A percentile compares a stretch with the other conserved stretches of the same genome.
phyloP scores from a whole-genome alignment of 2,888 invertebrate species.

The Apotomis betuletana region DNA sequence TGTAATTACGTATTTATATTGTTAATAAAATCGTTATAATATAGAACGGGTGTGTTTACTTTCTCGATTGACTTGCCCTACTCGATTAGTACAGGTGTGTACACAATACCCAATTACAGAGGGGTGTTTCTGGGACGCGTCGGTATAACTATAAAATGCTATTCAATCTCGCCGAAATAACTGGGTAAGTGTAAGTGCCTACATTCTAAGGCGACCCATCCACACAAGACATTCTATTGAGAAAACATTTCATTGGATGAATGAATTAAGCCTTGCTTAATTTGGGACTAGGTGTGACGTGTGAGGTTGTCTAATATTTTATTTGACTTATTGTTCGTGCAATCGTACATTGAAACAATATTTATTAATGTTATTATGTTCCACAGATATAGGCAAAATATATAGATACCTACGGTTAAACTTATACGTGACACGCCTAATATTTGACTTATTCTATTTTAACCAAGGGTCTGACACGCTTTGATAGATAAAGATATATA shows the following conservation, averaged over 20 bases:
- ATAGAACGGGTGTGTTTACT: constrained; percentile 61
- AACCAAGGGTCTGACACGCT: no score
- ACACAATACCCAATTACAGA: constrained; percentile 15
- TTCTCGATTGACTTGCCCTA: constrained; percentile 11
- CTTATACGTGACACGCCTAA: no score
- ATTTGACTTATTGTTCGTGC: no score
- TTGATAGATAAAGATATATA: no score
- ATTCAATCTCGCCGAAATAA: background rate
- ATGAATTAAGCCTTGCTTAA: no score
- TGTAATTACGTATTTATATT: constrained; percentile 83
- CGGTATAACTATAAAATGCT: constrained; percentile 2
- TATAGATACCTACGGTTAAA: no score
- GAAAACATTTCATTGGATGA: background rate
- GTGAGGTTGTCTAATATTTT: no score
- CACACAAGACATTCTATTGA: background rate
- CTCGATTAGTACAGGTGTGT: constrained; percentile 13
- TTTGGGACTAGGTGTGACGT: no score
- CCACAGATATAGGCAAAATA: no score
- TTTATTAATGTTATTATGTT: no score
- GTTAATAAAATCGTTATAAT: constrained; percentile 83
- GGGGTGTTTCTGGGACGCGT: background rate
- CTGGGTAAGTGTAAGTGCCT: background rate
- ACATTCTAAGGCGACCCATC: background rate
- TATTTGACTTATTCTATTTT: no score
- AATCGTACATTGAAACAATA: no score